These are phyloP conservation scores for Teleogryllus oceanicus DNA, from an alignment of 2,888 invertebrate species.

Conservation along the genomic window DNA sequence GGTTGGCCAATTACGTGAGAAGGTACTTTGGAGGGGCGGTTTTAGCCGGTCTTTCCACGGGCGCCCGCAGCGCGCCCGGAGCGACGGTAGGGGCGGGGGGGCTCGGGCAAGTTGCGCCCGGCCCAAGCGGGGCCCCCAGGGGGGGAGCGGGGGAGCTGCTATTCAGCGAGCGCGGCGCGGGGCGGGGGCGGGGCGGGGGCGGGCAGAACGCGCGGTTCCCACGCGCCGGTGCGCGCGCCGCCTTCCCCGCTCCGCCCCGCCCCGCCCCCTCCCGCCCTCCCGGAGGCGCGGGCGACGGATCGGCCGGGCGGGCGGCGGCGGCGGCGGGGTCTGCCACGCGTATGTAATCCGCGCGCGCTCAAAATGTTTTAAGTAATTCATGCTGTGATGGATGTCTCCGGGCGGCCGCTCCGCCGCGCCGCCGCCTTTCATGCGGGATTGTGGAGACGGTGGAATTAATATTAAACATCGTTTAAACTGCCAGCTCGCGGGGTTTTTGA, in stretches of 20 bases:
- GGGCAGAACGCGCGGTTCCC: conserved; percentile 19
- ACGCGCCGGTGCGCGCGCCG: conserved; percentile 22
- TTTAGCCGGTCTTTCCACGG: background rate
- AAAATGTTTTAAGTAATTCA: conserved; percentile 18
- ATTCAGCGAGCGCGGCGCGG: too few species aligned
- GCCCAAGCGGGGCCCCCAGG: background rate
- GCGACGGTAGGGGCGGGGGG: background rate
- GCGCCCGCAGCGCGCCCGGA: conserved; percentile 5
- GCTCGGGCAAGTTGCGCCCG: background rate
- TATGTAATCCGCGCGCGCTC: background rate
- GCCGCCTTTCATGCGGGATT: conserved; percentile 4
- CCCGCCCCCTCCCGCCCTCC: background rate
- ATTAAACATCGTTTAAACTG: conserved; percentile 18
- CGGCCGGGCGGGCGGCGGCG: background rate
- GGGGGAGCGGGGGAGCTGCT: background rate
- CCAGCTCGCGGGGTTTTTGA: background rate
- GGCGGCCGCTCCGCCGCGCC: background rate
- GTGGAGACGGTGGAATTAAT: background rate
- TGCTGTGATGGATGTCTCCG: conserved; percentile 1
- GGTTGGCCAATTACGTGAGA: conserved; percentile 1
- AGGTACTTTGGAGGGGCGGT: background rate
- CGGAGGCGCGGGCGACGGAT: background rate
- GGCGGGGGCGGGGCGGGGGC: background rate
- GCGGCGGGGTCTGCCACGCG: conserved; percentile 12
- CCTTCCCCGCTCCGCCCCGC: background rate